Conservation (phyloP, 2,888 invertebrate genomes). For the Abrostola tripartita region DNA sequence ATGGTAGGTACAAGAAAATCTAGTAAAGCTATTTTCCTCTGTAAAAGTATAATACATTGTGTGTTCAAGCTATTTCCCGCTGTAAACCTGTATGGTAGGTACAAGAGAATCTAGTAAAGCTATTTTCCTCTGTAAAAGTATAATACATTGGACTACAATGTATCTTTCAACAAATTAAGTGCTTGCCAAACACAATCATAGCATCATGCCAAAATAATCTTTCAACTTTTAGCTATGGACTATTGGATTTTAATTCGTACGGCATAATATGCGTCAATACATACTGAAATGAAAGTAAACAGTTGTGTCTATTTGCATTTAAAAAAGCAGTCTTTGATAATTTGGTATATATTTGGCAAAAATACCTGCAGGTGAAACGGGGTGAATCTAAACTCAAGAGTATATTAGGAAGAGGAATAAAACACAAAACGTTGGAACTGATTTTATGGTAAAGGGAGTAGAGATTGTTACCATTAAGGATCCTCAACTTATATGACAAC, state of each 20-base stretch:
- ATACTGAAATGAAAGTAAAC: not conserved
- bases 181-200: conserved; percentile 36
- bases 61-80: conserved; percentile 36
- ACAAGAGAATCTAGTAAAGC: conserved; percentile 22
- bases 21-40: conserved; percentile 33
- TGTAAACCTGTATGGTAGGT: too few species aligned
- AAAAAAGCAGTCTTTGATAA: not conserved
- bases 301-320: not conserved
- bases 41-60: conserved; percentile 1
- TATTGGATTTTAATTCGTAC: conserved; percentile 6
- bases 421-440: too few species aligned
- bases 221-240: conserved; percentile 21
- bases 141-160: conserved; percentile 20
- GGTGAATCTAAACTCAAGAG: too few species aligned
- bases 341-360: too few species aligned
- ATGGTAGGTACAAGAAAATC: conserved; percentile 16
- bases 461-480: too few species aligned
- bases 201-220: conserved; percentile 47
- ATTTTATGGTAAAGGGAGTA: too few species aligned
- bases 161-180: conserved; percentile 42
- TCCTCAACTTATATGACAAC: too few species aligned
- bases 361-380: too few species aligned
- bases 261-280: not conserved
- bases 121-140: conserved; percentile 26
- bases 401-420: too few species aligned